These are phyloP conservation scores for Enteromius treurensis DNA, from an alignment of 2,797 vertebrate species.

Conservation along the genomic window DNA sequence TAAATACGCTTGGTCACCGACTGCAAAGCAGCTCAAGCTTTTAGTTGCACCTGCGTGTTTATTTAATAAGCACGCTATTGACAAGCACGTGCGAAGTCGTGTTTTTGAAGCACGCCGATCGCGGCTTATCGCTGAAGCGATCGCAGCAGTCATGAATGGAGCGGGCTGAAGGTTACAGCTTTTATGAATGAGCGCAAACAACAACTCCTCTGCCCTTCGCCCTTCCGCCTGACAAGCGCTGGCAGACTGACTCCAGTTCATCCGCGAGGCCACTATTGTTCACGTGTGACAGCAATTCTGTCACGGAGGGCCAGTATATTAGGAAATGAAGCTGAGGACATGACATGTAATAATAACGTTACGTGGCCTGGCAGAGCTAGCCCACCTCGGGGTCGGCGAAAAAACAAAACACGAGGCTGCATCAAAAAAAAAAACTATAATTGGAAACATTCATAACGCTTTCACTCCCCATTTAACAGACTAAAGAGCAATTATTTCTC, in stretches of 20 bases:
- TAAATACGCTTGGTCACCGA: background rate
- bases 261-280: slow-evolving; percentile 22
- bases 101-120: background rate
- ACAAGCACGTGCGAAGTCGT: background rate
- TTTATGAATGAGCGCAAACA: slow-evolving; percentile 96
- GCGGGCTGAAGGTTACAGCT: slow-evolving; percentile 80
- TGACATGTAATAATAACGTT: background rate
- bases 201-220: slow-evolving; percentile 70
- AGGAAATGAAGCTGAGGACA: background rate
- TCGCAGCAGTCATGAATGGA: slow-evolving; percentile 78
- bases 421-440: background rate
- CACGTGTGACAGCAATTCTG: slow-evolving; percentile 14
- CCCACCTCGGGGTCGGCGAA: background rate
- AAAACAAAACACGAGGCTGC: background rate
- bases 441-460: background rate
- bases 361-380: background rate
- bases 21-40: background rate
- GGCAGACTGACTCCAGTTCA: slow-evolving; percentile 43
- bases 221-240: slow-evolving; percentile 63
- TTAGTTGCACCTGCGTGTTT: background rate
- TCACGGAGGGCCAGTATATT: background rate
- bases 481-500: background rate
- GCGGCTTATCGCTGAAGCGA: slow-evolving; percentile 12
- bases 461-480: background rate
- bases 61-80: background rate